Evolutionary conservation across 2,113 vertebrate genomes (phyloP).

Genomic region (Zosterops japonicus): DNA sequence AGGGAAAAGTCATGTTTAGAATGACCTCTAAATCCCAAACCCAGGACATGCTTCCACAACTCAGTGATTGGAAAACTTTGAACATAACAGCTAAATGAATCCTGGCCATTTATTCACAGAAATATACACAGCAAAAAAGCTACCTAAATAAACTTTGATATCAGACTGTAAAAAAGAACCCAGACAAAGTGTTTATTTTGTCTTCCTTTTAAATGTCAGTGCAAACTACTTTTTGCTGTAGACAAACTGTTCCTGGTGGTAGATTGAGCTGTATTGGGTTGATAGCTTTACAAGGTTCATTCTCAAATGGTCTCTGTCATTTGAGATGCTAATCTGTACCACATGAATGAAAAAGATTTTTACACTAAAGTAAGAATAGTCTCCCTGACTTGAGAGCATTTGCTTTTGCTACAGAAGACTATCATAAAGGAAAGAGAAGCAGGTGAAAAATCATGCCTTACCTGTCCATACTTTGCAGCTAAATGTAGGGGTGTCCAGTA

Average conservation of each 20-base stretch:
- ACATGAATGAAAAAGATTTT: not conserved
- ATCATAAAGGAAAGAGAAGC: not conserved
- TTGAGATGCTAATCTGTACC: not conserved
- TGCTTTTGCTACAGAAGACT: not conserved
- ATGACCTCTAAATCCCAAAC: not conserved
- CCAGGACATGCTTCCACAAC: not conserved
- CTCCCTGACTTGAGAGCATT: not conserved
- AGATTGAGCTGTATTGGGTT: not conserved
- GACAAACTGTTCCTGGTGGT: not conserved
- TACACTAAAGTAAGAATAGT: not conserved
- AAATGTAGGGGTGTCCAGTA: constrained; percentile 93
- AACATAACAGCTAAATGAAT: not conserved
- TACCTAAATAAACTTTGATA: not conserved
- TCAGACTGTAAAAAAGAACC: not conserved
- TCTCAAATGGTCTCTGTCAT: not conserved
- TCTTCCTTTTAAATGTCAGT: not conserved
- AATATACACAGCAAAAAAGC: not conserved
- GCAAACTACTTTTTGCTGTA: not conserved
- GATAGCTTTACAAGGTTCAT: not conserved
- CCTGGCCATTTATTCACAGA: not conserved
- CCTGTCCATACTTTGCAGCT: constrained; percentile 95
- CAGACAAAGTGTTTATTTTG: not conserved
- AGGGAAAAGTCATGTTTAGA: not conserved
- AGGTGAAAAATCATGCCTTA: constrained; percentile 50
- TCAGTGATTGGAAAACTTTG: not conserved